phyloP scores from a whole-genome alignment of 1,140 invertebrate species.

The Drosophila novamexicana region DNA sequence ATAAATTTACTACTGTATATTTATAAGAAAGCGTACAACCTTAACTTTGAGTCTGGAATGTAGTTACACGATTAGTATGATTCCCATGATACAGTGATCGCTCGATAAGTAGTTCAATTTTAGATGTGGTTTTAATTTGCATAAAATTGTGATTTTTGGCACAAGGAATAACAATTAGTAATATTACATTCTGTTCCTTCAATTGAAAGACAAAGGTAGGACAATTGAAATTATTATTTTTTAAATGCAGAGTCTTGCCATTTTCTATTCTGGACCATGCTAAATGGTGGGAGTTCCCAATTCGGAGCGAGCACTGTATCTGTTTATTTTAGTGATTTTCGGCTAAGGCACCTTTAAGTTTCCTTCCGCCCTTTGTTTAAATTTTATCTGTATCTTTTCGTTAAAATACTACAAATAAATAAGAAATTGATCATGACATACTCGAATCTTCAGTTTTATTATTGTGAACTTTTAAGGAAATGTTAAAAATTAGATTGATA shows the following conservation, averaged over 20 bases:
- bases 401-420: constrained; percentile 32
- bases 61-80: neutral
- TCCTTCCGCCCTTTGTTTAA: neutral
- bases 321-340: constrained; percentile 3
- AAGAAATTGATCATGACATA: constrained; percentile 1
- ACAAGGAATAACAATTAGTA: neutral
- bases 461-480: too few species aligned
- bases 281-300: too few species aligned
- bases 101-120: neutral
- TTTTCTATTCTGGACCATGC: too few species aligned
- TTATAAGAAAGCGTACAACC: neutral
- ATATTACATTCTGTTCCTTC: neutral
- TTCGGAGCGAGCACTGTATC: neutral
- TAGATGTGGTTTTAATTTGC: neutral
- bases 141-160: too few species aligned
- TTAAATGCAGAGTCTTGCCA: too few species aligned
- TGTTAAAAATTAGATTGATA: too few species aligned
- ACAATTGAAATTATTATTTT: too few species aligned
- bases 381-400: constrained; percentile 4
- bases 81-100: neutral
- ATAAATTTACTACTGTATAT: constrained; percentile 5
- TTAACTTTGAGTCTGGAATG: neutral
- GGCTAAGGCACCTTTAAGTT: constrained; percentile 9
- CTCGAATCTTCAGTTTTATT: too few species aligned
- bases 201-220: too few species aligned